Percentiles rank a stretch among this genome's conserved stretches.
These are phyloP conservation scores for Noturus placidus DNA, from an alignment of 2,113 vertebrate genomes.

Conservation along the genomic window DNA sequence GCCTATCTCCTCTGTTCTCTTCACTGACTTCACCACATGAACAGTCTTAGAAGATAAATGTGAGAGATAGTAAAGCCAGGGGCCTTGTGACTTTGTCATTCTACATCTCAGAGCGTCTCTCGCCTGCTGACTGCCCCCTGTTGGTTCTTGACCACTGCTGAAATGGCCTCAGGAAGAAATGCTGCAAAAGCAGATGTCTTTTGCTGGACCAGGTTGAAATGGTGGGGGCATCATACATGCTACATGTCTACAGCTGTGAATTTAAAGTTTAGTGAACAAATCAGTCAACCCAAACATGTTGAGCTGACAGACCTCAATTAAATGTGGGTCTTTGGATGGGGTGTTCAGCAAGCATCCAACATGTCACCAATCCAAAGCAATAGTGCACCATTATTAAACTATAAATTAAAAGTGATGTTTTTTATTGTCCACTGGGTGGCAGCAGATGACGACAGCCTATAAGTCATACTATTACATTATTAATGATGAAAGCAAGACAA, in stretches of 20 bases:
- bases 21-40: slow-evolving; percentile 31
- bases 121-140: slow-evolving; percentile 12
- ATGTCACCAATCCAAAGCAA: neutral
- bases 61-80: slow-evolving; percentile 25
- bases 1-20: slow-evolving; percentile 38
- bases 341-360: neutral
- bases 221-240: neutral
- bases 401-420: neutral
- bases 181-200: neutral
- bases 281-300: neutral
- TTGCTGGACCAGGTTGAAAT: neutral
- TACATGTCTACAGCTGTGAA: neutral
- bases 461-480: neutral
- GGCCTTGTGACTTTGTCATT: slow-evolving; percentile 29
- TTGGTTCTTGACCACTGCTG: neutral
- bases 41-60: slow-evolving; percentile 38
- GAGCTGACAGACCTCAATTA: neutral
- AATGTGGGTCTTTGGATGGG: neutral
- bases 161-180: slow-evolving; percentile 18
- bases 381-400: neutral
- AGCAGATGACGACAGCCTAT: neutral
- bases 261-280: neutral
- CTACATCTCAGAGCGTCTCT: slow-evolving; percentile 20
- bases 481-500: neutral
- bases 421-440: slow-evolving; percentile 20